Percentiles rank a stretch among this genome's conserved stretches.
Conservation (phyloP, 2,888 invertebrate species). For the Tanypteryx hageni region DNA sequence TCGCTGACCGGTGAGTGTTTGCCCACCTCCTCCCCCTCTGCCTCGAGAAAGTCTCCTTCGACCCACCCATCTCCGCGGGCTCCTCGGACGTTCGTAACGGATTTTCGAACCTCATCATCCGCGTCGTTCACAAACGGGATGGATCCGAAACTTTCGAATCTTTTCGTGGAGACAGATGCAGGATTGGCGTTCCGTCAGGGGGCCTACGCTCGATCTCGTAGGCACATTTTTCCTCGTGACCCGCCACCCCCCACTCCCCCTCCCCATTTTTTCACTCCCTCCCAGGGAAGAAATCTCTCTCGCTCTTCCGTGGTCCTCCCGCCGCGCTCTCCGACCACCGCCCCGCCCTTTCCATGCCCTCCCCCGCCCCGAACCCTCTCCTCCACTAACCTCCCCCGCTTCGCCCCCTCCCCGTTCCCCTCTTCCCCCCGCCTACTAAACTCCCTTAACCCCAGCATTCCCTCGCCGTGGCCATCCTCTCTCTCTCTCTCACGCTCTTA, state of each 20-base stretch:
- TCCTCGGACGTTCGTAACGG: background rate
- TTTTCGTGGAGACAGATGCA: background rate
- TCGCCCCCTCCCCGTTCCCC: background rate
- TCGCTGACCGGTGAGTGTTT: conserved; percentile 51
- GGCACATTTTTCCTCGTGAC: conserved; percentile 36
- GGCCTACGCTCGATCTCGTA: background rate
- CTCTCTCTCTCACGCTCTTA: conserved; percentile 21
- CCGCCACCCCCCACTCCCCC: conserved; percentile 26
- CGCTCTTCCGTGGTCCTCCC: background rate
- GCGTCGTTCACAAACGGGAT: background rate
- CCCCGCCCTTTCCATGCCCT: background rate
- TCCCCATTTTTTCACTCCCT: conserved; percentile 18
- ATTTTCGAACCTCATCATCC: background rate
- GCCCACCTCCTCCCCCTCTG: background rate
- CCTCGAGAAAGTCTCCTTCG: background rate
- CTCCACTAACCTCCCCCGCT: background rate
- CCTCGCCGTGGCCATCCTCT: background rate
- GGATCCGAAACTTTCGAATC: background rate
- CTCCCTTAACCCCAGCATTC: background rate
- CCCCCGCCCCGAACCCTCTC: background rate
- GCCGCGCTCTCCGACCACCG: background rate
- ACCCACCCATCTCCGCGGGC: background rate
- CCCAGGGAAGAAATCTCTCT: background rate
- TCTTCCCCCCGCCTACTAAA: background rate
- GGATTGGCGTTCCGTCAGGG: background rate